A percentile compares a stretch with the other conserved stretches of the same genome.
Evolutionary conservation across 1,140 invertebrate genomes (phyloP).

Genomic region (Phymastichus coffea): DNA sequence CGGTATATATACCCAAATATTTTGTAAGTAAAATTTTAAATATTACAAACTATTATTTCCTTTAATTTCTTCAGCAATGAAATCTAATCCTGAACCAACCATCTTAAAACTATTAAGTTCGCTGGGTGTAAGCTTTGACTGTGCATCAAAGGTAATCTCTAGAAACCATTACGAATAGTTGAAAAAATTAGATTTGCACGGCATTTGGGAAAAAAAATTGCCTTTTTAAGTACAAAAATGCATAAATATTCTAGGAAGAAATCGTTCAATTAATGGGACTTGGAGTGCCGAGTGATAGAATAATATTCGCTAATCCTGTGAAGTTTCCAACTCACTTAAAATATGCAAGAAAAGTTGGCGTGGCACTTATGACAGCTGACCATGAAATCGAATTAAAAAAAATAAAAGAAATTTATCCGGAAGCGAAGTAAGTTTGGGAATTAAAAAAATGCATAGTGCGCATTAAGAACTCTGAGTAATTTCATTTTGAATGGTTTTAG

Average conservation of each 20-base stretch:
- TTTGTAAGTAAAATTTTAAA: conserved; percentile 20
- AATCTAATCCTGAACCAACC: conserved; percentile 69
- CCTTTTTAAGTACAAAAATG: no score
- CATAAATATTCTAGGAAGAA: conserved; percentile 66
- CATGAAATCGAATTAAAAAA: conserved; percentile 90
- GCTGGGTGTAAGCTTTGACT: conserved; percentile 72
- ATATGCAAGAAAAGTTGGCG: conserved; percentile 74
- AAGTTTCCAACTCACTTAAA: conserved; percentile 87
- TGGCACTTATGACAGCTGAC: conserved; percentile 90
- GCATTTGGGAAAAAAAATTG: no score
- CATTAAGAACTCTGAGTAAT: no score
- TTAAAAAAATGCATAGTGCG: no score
- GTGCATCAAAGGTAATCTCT: conserved; percentile 72
- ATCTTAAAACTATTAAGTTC: conserved; percentile 66
- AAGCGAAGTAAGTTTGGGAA: conserved; percentile 81
- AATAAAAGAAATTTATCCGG: conserved; percentile 77
- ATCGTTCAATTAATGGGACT: conserved; percentile 65
- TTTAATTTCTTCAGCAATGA: conserved; percentile 64
- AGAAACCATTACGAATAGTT: not conserved
- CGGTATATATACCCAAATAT: conserved; percentile 34
- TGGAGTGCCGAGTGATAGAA: conserved; percentile 68
- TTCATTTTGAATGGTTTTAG: no score
- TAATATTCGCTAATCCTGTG: conserved; percentile 97
- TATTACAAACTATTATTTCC: no score
- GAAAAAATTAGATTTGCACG: not conserved